Evolutionary conservation across 2,113 vertebrate species (phyloP), one percentile per base, ranked within the genome.

Genomic region (Symphodus melops): DNA sequence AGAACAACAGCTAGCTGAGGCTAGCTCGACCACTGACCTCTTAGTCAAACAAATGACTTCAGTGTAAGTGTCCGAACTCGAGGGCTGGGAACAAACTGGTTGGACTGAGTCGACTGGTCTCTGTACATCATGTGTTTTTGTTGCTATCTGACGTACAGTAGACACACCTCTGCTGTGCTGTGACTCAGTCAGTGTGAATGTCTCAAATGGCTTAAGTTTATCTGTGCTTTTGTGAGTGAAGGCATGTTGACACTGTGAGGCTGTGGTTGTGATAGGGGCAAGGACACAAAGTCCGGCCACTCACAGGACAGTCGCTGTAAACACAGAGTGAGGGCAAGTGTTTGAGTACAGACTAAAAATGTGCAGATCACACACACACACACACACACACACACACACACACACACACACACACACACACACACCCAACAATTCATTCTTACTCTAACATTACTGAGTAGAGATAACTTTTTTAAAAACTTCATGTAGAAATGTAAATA

Each of bases 161-260:
- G 5, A 51, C 77, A 69, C 88, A 68, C 89, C 86, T 86, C 36
- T 68, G 52, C 46, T 57, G n/a, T 36, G 19, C 63, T 37, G 55
- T 87, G 74, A 86, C 37, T 90, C 70, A 81, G 73, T 36, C 57
- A 10, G 28, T 19, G 58, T 73, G 79, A 87, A 77, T 69, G 68
- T 61, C 5, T 53, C 1, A 49, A n/a, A n/a, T n/a, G 55, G 44
- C 56, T n/a, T n/a, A 66, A 48, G 63, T 77, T 74, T 79, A 77
- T 84, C 76, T 49, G 64, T 37, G 11, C 65, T 33, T 12, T 23
- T 41, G 8, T 62, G 53, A 84, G 39, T 49, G 48, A 71, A 64
- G 36, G 63, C 17, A 28, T 90, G 68, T 84, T 88, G 82, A 88
- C 74, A 70, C n/a, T 41, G 76, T 52, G 7, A 77, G 72, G 69